Conservation (phyloP, 2,888 invertebrate genomes). For the Sympetrum striolatum region DNA sequence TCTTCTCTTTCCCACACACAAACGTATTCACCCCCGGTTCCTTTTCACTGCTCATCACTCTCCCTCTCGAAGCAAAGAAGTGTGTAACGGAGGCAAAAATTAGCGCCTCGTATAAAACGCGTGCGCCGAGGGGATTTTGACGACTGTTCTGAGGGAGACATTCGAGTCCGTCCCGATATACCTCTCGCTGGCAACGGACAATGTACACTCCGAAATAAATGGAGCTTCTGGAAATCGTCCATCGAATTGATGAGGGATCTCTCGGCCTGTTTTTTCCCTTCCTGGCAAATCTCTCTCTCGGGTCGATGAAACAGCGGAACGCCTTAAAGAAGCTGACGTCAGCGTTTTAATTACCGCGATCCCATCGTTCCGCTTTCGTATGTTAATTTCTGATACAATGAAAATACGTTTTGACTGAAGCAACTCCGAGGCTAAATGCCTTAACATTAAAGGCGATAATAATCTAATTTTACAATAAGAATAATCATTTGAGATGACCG, state of each 20-base stretch:
- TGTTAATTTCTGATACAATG: too few species aligned
- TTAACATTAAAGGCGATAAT: too few species aligned
- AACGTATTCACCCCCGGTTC: neutral
- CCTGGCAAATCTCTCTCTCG: neutral
- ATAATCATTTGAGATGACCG: too few species aligned
- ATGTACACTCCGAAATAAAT: neutral
- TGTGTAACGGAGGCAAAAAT: neutral
- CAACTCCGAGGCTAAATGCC: too few species aligned
- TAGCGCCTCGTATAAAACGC: neutral
- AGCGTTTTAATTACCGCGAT: neutral
- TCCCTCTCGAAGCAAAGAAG: neutral
- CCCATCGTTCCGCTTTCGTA: too few species aligned
- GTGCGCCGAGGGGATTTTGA: neutral
- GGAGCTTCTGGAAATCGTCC: neutral
- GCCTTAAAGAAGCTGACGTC: neutral
- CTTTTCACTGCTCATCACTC: conserved; percentile 3
- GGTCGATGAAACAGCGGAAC: neutral
- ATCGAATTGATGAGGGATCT: neutral
- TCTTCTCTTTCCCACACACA: neutral
- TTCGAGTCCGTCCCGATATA: neutral
- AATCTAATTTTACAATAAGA: too few species aligned
- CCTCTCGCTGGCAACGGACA: neutral
- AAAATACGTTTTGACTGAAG: too few species aligned
- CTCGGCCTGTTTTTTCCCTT: neutral
- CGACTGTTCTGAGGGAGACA: neutral